Conservation (phyloP, 2,797 vertebrate species). For the Lindbergichthys nudifrons region DNA sequence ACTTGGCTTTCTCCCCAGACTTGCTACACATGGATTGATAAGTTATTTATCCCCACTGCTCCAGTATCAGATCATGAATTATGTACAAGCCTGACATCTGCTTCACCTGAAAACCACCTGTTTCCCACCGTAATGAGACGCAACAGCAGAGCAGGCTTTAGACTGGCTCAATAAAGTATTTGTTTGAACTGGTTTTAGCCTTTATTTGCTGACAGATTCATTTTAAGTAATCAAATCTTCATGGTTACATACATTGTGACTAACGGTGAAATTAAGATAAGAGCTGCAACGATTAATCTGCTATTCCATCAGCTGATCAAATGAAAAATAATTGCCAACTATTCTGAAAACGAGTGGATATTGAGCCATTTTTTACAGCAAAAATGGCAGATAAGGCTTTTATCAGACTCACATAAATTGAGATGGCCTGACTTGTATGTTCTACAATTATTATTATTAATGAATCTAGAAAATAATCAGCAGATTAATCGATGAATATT, state of each 20-base stretch:
- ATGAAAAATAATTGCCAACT: too few species aligned
- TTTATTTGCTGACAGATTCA: background rate
- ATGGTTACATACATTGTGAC: background rate
- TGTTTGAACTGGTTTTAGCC: background rate
- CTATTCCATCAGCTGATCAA: too few species aligned
- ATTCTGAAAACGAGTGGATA: too few species aligned
- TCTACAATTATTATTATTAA: too few species aligned
- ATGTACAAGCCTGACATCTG: constrained; percentile 70
- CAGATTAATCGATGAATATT: too few species aligned
- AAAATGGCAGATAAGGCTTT: too few species aligned
- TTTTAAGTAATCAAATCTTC: background rate
- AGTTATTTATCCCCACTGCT: constrained; percentile 72
- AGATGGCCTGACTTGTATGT: too few species aligned
- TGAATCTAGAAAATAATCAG: too few species aligned
- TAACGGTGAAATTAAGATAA: background rate
- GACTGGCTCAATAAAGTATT: background rate
- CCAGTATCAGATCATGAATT: constrained; percentile 79
- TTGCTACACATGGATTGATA: constrained; percentile 50
- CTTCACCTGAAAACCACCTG: constrained; percentile 77
- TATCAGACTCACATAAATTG: too few species aligned
- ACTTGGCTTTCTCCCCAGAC: constrained; percentile 28
- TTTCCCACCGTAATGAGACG: constrained; percentile 43
- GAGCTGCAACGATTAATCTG: too few species aligned
- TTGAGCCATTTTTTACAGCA: too few species aligned
- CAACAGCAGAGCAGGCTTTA: constrained; percentile 6